Base-by-base conservation (phyloP, 2,113 vertebrate genomes). In the Caranx melampygus region DNA sequence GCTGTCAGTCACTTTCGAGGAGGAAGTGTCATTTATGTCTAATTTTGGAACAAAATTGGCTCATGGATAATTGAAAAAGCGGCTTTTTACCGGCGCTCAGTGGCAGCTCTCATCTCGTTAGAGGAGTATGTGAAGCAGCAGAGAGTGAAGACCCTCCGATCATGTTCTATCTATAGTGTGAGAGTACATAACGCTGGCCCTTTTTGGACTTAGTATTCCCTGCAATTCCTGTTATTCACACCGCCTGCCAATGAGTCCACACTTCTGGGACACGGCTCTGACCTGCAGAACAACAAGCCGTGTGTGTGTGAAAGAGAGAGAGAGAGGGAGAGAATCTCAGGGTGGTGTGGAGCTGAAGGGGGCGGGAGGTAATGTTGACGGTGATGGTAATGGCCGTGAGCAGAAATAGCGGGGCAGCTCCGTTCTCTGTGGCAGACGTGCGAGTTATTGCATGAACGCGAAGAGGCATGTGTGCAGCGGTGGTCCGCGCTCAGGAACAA, bases 161-260 rank as follows among this genome's bases (percentile, higher is more conserved):
- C 74, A 10, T 63, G 71, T 21, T 64, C 81, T 88, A 85, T 83
- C 61, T 83, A 75, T 80, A 81, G 75, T 59, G 44, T 9, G 20
- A 16, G 69, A 47, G 79, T 37, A 58, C 69, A 70, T 57, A 61
- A 72, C 62, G 5, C 60, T 5, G 42, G 47, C 78, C 67, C 68
- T 63, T 72, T 79, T 73, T 82, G 47, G 84, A 79, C 60, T 72
- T 63, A 62, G 78, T 78, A 78, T 81, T 83, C 83, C 64, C 72
- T 78, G 69, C 84, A 66, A 87, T 84, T 81, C 78, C 75, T 81
- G 72, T 70, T 78, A 84, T 87, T 80, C 78, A 42, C 65, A 33
- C 54, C n/a, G 78, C 77, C 66, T 88, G 79, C 82, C 86, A 85
- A 75, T 70, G 80, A 82, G 57, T 47, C 18, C 77, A 35, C 52